Evolutionary conservation across 2,113 vertebrate genomes (phyloP).

Genomic region (Numida meleagris): DNA sequence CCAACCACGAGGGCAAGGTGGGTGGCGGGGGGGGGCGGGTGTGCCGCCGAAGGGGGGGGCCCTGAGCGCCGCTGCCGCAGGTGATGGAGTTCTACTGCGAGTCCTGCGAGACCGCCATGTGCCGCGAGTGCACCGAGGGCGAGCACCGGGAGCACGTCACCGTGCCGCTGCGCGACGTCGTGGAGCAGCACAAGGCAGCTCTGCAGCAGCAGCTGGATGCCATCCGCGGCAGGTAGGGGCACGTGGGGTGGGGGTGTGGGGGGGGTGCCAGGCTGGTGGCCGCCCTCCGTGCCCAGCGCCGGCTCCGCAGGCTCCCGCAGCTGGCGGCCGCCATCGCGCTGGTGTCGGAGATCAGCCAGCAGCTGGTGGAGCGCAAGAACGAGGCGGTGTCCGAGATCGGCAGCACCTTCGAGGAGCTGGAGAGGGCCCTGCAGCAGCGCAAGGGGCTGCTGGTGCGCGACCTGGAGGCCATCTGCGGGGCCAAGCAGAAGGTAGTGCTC

Average conservation of each 20-base stretch:
- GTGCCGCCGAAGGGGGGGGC: background rate
- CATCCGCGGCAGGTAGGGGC: slow-evolving; percentile 85
- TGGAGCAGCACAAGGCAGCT: slow-evolving; percentile 93
- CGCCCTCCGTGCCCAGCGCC: too few species aligned
- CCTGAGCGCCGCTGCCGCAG: slow-evolving; percentile 62
- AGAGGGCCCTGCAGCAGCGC: slow-evolving; percentile 86
- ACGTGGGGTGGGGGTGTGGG: background rate
- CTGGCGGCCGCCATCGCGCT: slow-evolving; percentile 88
- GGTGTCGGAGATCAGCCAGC: slow-evolving; percentile 89
- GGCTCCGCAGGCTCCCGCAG: slow-evolving; percentile 85
- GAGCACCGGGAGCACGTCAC: slow-evolving; percentile 94
- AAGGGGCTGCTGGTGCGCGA: slow-evolving; percentile 88
- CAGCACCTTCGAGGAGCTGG: slow-evolving; percentile 90
- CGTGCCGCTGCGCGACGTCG: slow-evolving; percentile 89
- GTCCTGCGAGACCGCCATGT: slow-evolving; percentile 96
- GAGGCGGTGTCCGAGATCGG: slow-evolving; percentile 89
- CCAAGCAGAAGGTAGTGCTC: slow-evolving; percentile 88
- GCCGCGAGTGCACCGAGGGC: slow-evolving; percentile 89
- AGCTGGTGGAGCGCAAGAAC: slow-evolving; percentile 88
- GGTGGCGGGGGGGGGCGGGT: background rate
- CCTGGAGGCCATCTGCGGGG: slow-evolving; percentile 83
- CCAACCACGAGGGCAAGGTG: slow-evolving; percentile 95
- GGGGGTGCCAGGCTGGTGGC: too few species aligned
- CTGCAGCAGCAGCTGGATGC: slow-evolving; percentile 91
- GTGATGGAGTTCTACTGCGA: slow-evolving; percentile 99